Evolutionary conservation across 1,140 invertebrate genomes (phyloP).

Genomic region (Bombus soroeensis): DNA sequence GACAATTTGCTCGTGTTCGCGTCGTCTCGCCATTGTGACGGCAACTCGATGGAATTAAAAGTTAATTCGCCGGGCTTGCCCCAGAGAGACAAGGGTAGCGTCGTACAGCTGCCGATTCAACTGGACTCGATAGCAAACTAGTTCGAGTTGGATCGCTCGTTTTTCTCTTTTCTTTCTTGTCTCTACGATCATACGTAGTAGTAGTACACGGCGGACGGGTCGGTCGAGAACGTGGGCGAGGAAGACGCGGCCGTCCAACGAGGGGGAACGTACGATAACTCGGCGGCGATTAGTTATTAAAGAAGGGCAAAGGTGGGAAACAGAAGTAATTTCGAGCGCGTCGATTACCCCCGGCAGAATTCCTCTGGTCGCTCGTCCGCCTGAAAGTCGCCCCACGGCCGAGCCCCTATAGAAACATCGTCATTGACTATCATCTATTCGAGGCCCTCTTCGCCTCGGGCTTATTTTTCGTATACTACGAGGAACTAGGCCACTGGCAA

Average conservation of each 20-base stretch:
- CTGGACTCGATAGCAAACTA: too few species aligned
- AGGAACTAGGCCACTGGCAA: conserved; percentile 65
- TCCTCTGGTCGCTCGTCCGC: not conserved
- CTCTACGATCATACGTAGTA: too few species aligned
- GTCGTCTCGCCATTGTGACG: not conserved
- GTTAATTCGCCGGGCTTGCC: not conserved
- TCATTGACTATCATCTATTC: conserved; percentile 68
- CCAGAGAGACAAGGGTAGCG: not conserved
- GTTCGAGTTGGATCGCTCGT: too few species aligned
- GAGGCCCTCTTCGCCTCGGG: conserved; percentile 57
- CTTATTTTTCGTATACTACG: conserved; percentile 60
- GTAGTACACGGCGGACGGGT: too few species aligned
- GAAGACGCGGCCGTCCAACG: not conserved
- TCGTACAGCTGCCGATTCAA: not conserved
- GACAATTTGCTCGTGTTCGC: too few species aligned
- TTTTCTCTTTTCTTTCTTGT: too few species aligned
- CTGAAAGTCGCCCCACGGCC: conserved; percentile 14
- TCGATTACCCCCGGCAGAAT: conserved; percentile 42
- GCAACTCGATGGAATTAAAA: not conserved
- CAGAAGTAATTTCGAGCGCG: conserved; percentile 46
- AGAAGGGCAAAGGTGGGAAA: conserved; percentile 1
- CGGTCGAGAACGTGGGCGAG: not conserved
- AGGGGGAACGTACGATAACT: conserved; percentile 36
- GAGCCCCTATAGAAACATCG: conserved; percentile 41
- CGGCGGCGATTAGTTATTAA: conserved; percentile 39